These are phyloP conservation scores for Clistopyga incitator DNA, from an alignment of 2,888 invertebrate species.

Conservation along the genomic window DNA sequence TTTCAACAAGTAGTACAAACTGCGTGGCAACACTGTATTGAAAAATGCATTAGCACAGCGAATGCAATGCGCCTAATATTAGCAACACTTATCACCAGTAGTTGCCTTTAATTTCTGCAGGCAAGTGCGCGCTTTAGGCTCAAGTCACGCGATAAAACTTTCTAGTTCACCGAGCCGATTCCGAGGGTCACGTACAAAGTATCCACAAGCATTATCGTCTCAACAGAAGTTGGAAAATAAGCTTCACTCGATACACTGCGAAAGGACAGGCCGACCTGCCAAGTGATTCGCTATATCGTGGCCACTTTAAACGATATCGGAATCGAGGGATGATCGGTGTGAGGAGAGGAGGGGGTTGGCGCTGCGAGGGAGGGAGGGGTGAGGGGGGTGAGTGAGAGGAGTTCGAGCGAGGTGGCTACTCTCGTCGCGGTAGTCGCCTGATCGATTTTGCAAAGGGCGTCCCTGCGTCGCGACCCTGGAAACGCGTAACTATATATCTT, in stretches of 20 bases:
- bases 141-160: slow-evolving; percentile 9
- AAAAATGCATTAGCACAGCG: not conserved
- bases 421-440: slow-evolving; percentile 55
- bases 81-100: not conserved
- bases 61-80: not conserved
- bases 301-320: slow-evolving; percentile 46
- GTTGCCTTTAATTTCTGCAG: not conserved
- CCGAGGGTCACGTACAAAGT: not conserved
- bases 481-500: slow-evolving; percentile 46
- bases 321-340: slow-evolving; percentile 59
- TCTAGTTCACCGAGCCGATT: not conserved
- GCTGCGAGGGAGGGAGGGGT: slow-evolving; percentile 6
- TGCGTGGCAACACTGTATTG: not conserved
- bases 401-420: slow-evolving; percentile 46
- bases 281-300: slow-evolving; percentile 21
- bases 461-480: slow-evolving; percentile 55
- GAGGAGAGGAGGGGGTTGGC: slow-evolving; percentile 27
- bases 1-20: not conserved
- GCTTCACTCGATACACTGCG: not conserved
- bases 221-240: not conserved
- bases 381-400: slow-evolving; percentile 7
- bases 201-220: not conserved
- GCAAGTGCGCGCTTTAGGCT: not conserved
- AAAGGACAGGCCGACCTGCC: not conserved
- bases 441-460: slow-evolving; percentile 68